Conservation (phyloP, 2,113 vertebrate genomes). For the Xyrauchen texanus region DNA sequence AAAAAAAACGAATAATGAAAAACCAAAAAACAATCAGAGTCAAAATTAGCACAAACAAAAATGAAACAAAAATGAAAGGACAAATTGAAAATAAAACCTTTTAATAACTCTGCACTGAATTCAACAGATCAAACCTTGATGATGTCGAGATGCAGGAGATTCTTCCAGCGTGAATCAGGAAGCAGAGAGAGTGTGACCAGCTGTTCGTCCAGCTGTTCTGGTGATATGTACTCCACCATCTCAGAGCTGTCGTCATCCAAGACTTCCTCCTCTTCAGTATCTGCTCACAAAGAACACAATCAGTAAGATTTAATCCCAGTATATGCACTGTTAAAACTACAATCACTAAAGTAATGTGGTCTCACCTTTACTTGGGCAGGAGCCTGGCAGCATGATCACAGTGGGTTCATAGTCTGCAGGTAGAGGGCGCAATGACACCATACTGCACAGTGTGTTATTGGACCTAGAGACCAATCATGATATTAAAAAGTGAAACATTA, state of each 20-base stretch:
- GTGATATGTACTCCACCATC: slow-evolving; percentile 82
- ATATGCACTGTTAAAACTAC: neutral
- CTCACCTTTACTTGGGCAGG: slow-evolving; percentile 76
- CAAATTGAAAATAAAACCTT: too few relatives aligned
- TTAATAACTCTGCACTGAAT: neutral
- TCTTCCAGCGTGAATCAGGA: slow-evolving; percentile 93
- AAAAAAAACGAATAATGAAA: too few relatives aligned
- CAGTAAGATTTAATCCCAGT: neutral
- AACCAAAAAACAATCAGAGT: too few relatives aligned
- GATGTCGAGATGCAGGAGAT: slow-evolving; percentile 86
- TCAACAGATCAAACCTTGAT: slow-evolving; percentile 83
- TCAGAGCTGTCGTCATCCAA: slow-evolving; percentile 69
- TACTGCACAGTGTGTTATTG: slow-evolving; percentile 86
- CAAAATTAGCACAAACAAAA: too few relatives aligned
- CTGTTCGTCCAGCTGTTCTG: slow-evolving; percentile 83
- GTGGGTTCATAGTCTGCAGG: slow-evolving; percentile 85
- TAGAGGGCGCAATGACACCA: slow-evolving; percentile 89
- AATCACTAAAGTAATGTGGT: neutral
- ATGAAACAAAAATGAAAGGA: too few relatives aligned
- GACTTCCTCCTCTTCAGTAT: slow-evolving; percentile 64
- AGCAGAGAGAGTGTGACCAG: slow-evolving; percentile 88
- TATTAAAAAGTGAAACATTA: too few relatives aligned
- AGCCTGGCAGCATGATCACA: slow-evolving; percentile 78
- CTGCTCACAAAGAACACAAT: slow-evolving; percentile 52
- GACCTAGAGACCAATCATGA: slow-evolving; percentile 76